Base-by-base conservation (phyloP, 2,113 vertebrate species). In the Sinocyclocheilus rhinocerous region DNA sequence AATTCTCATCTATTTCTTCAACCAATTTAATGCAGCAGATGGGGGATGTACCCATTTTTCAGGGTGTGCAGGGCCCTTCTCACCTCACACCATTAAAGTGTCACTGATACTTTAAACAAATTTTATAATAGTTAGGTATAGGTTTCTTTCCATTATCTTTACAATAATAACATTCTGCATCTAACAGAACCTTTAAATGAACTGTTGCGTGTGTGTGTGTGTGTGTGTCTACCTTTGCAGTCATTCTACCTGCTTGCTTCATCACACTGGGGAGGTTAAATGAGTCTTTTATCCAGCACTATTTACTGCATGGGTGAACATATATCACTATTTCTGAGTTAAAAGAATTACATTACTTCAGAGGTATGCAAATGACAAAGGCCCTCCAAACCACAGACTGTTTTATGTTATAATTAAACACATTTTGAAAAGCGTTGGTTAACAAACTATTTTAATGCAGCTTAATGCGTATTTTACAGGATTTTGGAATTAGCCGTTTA, bases 261-360 rank as follows among this genome's bases (percentile, higher is more conserved):
- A 33, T 55, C 50, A 45, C 45, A 12, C 11, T 12, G 15, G 73
- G 73, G 72, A 77, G 29, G 18, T 13, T 84, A 84, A 67, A 84
- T 65, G 39, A 50, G 55, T 45, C 57, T 84, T 83, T 48, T 59
- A 65, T 22, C 63, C 63, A 57, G 26, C 55, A 26, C 45, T 5
- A 82, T 84, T 85, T 76, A 88, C 39, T 22, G 75, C 72, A 72
- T 87, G 86, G 73, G 18, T 86, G 50, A 76, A 80, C 73, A 39
- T 77, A 79, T 72, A 84, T 29, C 22, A 15, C 20, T 45, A 45
- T 75, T 67, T 63, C 75, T 73, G 55, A 63, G 6, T 29, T 85
- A 69, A 90, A 83, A 81, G 29, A n/a, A 83, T 81, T 69, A 39
- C 57, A 76, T 85, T 39, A 57, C 70, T 33, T 65, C 5, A 39